phyloP scores from a whole-genome alignment of 2,888 invertebrate species.

The Cantharis flavilabris region DNA sequence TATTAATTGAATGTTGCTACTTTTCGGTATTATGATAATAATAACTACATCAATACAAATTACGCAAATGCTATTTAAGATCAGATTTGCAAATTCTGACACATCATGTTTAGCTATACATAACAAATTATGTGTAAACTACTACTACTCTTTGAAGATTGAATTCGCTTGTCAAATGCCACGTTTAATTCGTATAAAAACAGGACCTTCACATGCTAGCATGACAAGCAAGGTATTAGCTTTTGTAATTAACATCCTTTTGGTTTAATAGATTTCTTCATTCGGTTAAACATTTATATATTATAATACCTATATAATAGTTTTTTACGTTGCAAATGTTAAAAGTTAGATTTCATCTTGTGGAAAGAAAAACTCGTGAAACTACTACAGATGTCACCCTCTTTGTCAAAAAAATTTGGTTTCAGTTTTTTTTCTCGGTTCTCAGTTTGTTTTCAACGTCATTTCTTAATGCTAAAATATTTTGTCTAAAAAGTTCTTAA shows the following conservation, averaged over 20 bases:
- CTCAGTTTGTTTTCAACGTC: too few relatives aligned
- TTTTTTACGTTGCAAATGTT: too few relatives aligned
- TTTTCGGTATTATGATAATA: not conserved
- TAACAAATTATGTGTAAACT: not conserved
- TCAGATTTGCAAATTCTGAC: not conserved
- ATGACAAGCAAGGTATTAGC: not conserved
- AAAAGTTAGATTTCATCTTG: too few relatives aligned
- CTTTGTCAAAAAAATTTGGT: too few relatives aligned
- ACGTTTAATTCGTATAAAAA: not conserved
- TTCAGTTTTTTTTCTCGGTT: too few relatives aligned
- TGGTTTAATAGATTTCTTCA: not conserved
- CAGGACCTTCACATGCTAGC: not conserved
- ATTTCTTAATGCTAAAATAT: too few relatives aligned
- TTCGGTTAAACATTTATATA: not conserved
- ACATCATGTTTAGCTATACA: not conserved
- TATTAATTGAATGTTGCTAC: not conserved
- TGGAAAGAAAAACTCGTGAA: too few relatives aligned
- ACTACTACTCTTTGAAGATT: not conserved
- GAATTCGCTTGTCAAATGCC: not conserved
- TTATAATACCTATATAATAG: not conserved
- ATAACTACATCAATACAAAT: not conserved
- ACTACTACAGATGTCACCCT: too few relatives aligned
- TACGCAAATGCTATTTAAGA: not conserved
- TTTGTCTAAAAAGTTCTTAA: too few relatives aligned
- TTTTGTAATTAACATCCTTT: not conserved